Evolutionary conservation across 2,888 invertebrate species (phyloP), one percentile per base, ranked within the genome.

Genomic region (Lottia gigantea): DNA sequence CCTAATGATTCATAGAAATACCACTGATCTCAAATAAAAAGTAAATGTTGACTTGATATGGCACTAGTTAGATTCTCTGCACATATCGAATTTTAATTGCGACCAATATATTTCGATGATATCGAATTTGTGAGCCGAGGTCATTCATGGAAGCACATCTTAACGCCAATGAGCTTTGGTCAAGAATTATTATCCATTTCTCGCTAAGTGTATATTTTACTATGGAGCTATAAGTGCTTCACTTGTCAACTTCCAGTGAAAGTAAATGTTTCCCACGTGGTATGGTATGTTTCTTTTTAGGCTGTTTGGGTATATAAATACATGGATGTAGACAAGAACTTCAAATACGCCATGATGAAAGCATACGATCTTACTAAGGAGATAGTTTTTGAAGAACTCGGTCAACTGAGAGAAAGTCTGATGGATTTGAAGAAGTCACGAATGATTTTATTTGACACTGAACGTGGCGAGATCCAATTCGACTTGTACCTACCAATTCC

Each of bases 401-500:
- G 74, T 49, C 73, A 78, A n/a, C 68, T 81, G 19, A 74, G 77
- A 62, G 66, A 78, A 11, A 78, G 79, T 46, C 67, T 82, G 67
- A 73, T 86, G 62, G 80, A 82, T 74, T 75, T 83, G 64, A 80
- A 83, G 71, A 82, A 84, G 73, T 82, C 83, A 46, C 75, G 80
- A 40, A 72, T 86, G 65, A 83, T 80, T 62, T 78, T 78, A 8
- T 86, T 82, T 76, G 85, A 86, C 70, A 84, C 85, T 25, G 73
- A 80, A 25, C 76, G 78, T 61, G 88, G 87, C 62, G 81, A 84
- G 49, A 79, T 85, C 63, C 83, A 83, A 64, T 83, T 85, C 76
- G 82, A 86, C 72, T 71, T 87, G 19, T 81, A 80, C 70, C 71
- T 85, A 1, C 83, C 85, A 11, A 73, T 83, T 3, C 76, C 81